Evolutionary conservation across 2,113 vertebrate genomes (phyloP), one percentile per base, ranked within the genome.

Genomic region (Sander lucioperca): DNA sequence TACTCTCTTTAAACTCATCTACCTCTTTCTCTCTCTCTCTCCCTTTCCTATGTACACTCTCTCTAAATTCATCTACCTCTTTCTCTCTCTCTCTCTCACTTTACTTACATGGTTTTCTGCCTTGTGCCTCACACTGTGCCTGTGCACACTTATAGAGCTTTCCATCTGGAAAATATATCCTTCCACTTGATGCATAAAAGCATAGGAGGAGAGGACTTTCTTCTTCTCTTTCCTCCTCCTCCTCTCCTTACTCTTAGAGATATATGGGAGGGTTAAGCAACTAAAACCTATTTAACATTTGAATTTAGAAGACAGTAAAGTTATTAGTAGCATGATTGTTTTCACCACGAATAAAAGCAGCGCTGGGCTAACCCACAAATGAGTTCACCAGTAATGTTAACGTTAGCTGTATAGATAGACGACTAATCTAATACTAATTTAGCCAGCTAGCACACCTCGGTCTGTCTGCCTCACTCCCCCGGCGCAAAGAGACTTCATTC

Each of bases 111-210:
- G 80, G 71, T 89, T 89, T 71, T 86, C 69, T 81, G 86, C 72
- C 62, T 77, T 39, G 56, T 66, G 74, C 88, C 54, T 63, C 12
- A 5, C 80, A 75, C 62, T 47, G 69, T 74, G 75, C 71, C 63
- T 71, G 76, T 66, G 79, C 64, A 80, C 21, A 14, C 83, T 70
- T 79, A 82, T 59, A 77, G 71, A 84, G 48, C 79, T 83, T 77
- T 73, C 83, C 89, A 89, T 92, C 90, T 93, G 92, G 84, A 93
- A 89, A 88, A 72, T 80, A 61, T 85, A 87, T 90, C 69, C 66
- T 66, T 86, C 48, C 18, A 51, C 53, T 57, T 10, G 7, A 72
- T 27, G 21, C 57, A 83, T 43, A 54, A 56, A 68, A 54, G 15
- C 61, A 57, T 30, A 66, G 23, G 30, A 73, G 64, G 16, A 58